These are phyloP conservation scores for Ophion slaviceki DNA, from an alignment of 2,888 invertebrate genomes.

Conservation along the genomic window DNA sequence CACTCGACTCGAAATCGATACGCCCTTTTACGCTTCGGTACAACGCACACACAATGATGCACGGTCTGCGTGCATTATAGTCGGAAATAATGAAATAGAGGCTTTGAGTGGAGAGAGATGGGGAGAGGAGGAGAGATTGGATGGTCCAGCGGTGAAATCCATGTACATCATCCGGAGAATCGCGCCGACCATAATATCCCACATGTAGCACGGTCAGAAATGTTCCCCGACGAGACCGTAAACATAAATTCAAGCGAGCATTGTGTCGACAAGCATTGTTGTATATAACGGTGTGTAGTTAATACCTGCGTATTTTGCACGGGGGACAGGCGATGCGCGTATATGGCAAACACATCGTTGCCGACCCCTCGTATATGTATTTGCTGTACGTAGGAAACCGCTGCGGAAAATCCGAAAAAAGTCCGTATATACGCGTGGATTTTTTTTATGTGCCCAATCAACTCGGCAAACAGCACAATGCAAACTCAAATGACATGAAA, in stretches of 20 bases:
- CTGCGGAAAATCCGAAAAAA: neutral
- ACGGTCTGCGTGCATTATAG: constrained; percentile 16
- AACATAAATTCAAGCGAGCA: constrained; percentile 62
- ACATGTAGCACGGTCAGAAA: constrained; percentile 19
- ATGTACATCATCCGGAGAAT: constrained; percentile 44
- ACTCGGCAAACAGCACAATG: neutral
- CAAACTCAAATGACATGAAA: neutral
- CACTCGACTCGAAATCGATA: constrained; percentile 45
- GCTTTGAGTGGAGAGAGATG: neutral
- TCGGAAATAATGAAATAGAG: constrained; percentile 43
- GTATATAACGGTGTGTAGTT: constrained; percentile 39
- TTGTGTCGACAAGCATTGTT: constrained; percentile 62
- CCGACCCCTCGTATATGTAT: neutral
- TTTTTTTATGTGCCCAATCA: neutral
- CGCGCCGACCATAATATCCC: constrained; percentile 47
- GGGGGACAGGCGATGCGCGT: neutral
- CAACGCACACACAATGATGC: constrained; percentile 14
- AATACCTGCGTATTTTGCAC: constrained; percentile 41
- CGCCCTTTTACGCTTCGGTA: neutral
- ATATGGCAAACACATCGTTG: neutral
- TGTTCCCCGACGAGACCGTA: constrained; percentile 32
- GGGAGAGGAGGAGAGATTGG: constrained; percentile 17
- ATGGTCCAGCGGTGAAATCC: constrained; percentile 44
- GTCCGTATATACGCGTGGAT: neutral
- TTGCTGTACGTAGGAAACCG: neutral